These are phyloP conservation scores for Asbolus verrucosus DNA, from an alignment of 1,140 invertebrate genomes.

Conservation along the genomic window DNA sequence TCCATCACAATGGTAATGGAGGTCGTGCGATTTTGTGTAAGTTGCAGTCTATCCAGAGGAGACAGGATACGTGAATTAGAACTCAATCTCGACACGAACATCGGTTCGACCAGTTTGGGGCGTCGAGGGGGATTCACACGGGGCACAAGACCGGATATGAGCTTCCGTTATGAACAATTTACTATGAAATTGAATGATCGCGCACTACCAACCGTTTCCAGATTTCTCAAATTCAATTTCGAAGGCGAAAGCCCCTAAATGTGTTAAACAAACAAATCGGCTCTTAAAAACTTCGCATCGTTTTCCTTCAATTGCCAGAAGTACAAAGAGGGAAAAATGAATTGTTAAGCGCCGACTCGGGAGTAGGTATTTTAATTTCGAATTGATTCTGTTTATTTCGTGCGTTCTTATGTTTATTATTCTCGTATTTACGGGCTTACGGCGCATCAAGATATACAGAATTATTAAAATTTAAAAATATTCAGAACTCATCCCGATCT, in stretches of 20 bases:
- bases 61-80: constrained; percentile 71
- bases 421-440: too few relatives aligned
- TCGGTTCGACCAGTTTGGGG: constrained; percentile 41
- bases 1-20: constrained; percentile 4
- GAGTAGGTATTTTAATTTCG: too few relatives aligned
- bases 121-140: constrained; percentile 31
- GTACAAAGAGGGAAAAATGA: too few relatives aligned
- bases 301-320: too few relatives aligned
- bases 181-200: constrained; percentile 70
- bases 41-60: constrained; percentile 1
- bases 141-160: constrained; percentile 68
- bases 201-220: constrained; percentile 54
- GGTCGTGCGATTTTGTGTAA: too few relatives aligned
- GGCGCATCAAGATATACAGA: too few relatives aligned
- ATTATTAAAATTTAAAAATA: too few relatives aligned
- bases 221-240: constrained; percentile 56
- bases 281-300: too few relatives aligned
- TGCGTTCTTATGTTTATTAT: too few relatives aligned
- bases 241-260: constrained; percentile 24
- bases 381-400: too few relatives aligned
- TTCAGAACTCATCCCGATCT: too few relatives aligned
- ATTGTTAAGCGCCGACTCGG: too few relatives aligned
- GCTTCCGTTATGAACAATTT: constrained; percentile 75
- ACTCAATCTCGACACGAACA: constrained; percentile 67
- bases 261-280: constrained; percentile 30